These are phyloP conservation scores for Amiota mariae DNA, from an alignment of 2,888 invertebrate genomes.

Conservation along the genomic window DNA sequence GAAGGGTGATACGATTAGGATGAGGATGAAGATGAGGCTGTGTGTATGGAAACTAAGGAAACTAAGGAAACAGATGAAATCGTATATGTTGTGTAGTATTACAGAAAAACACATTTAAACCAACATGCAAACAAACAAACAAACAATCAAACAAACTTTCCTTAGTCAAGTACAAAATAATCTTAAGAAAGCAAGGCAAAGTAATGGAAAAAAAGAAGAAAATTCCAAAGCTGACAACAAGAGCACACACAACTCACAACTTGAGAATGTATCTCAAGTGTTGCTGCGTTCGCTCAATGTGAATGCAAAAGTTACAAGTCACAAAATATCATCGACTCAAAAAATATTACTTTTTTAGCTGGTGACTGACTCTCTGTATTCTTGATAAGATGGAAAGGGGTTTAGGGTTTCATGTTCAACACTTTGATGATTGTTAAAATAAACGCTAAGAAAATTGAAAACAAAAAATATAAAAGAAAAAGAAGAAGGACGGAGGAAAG, in stretches of 20 bases:
- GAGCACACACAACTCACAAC: constrained; percentile 39
- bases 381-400: too few relatives aligned
- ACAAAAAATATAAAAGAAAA: neutral
- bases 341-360: constrained; percentile 4
- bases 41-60: neutral
- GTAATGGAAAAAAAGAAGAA: too few relatives aligned
- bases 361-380: too few relatives aligned
- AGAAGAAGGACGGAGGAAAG: neutral
- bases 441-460: constrained; percentile 16
- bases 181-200: constrained; percentile 1
- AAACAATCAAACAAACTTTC: constrained; percentile 22
- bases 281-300: constrained; percentile 18
- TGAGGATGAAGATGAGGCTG: too few relatives aligned
- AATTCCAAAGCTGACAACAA: constrained; percentile 24
- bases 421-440: constrained; percentile 6
- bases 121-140: constrained; percentile 12
- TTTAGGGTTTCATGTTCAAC: too few relatives aligned
- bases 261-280: constrained; percentile 49
- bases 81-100: neutral
- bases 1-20: too few relatives aligned
- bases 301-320: constrained; percentile 59
- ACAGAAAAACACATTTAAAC: neutral
- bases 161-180: constrained; percentile 22
- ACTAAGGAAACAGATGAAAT: neutral
- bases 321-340: constrained; percentile 39